Conservation (phyloP, 2,797 vertebrate species). For the Esox masquinongy region DNA sequence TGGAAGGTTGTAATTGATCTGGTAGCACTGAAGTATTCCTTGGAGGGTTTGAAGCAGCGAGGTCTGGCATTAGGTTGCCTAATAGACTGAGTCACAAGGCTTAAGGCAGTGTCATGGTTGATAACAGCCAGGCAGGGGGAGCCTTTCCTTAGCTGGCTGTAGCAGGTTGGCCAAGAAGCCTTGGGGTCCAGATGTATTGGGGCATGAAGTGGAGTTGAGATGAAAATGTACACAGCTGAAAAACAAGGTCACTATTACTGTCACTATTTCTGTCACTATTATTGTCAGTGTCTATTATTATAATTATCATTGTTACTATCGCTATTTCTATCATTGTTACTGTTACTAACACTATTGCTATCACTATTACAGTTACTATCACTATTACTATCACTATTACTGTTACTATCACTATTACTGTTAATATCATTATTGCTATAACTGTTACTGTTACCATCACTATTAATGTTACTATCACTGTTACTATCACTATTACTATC, state of each 20-base stretch:
- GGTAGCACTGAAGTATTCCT: constrained; percentile 29
- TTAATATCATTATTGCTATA: background rate
- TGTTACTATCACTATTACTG: background rate
- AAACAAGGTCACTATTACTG: constrained; percentile 36
- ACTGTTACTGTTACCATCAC: too few relatives aligned
- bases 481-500: background rate
- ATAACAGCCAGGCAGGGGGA: constrained; percentile 61
- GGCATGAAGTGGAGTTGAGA: constrained; percentile 38
- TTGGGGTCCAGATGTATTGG: constrained; percentile 53
- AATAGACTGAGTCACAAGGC: constrained; percentile 66
- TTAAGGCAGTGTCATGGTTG: constrained; percentile 71
- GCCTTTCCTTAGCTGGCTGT: constrained; percentile 48
- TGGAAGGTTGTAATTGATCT: constrained; percentile 15
- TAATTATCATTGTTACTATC: background rate
- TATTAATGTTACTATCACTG: too few relatives aligned
- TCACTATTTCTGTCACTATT: constrained; percentile 26
- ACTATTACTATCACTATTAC: background rate
- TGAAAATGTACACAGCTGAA: constrained; percentile 42
- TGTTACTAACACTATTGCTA: background rate
- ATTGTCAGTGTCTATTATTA: too few relatives aligned
- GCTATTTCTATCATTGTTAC: background rate
- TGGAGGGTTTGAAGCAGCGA: constrained; percentile 41
- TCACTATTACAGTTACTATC: background rate
- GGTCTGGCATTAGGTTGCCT: constrained; percentile 50
- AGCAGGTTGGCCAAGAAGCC: constrained; percentile 61